Conservation (phyloP, 1,140 invertebrate genomes). For the Bombus haemorrhoidalis region DNA sequence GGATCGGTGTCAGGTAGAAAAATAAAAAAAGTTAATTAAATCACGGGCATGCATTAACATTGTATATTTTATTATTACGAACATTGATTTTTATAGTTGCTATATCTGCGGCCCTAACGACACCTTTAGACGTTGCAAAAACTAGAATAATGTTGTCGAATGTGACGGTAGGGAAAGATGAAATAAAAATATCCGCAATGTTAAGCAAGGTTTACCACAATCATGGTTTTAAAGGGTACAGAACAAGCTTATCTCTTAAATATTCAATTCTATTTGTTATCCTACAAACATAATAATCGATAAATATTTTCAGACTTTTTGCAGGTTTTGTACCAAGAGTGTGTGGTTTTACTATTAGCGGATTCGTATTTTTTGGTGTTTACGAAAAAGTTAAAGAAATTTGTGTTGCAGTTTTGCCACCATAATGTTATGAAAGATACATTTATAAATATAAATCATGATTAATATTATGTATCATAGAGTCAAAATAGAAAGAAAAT, state of each 20-base stretch:
- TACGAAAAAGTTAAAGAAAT: conserved; percentile 87
- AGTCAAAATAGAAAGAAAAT: not conserved
- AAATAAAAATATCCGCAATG: conserved; percentile 73
- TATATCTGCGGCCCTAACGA: conserved; percentile 92
- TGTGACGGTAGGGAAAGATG: conserved; percentile 69
- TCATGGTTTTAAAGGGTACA: conserved; percentile 88
- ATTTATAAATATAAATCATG: not conserved
- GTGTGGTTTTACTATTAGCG: conserved; percentile 94
- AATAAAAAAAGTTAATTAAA: not conserved
- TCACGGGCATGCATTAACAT: not conserved
- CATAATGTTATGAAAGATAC: not conserved
- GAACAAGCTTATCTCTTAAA: not conserved
- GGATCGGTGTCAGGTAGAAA: conserved; percentile 90
- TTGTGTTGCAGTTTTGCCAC: conserved; percentile 32
- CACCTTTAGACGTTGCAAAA: conserved; percentile 97
- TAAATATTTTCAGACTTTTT: conserved; percentile 88
- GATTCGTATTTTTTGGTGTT: conserved; percentile 97
- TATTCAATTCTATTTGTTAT: not conserved
- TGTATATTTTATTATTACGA: not conserved
- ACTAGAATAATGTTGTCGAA: conserved; percentile 95
- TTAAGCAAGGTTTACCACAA: conserved; percentile 85
- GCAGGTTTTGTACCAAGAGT: conserved; percentile 93
- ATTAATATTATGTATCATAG: not conserved
- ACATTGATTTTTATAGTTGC: conserved; percentile 84
- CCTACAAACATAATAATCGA: conserved; percentile 1